Conservation (phyloP, 2,113 vertebrate genomes). For the Ciconia maguari region DNA sequence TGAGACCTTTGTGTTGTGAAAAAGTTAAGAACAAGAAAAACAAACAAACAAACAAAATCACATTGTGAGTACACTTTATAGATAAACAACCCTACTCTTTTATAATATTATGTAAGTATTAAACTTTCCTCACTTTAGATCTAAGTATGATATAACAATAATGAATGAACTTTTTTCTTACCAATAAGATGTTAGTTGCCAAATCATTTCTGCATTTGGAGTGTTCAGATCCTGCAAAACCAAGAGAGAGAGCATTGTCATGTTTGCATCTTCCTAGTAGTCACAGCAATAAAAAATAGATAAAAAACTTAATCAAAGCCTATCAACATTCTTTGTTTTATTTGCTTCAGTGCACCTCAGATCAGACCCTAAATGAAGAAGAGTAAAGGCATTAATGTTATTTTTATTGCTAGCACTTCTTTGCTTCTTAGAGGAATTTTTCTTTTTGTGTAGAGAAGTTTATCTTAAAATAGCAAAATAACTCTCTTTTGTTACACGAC, state of each 20-base stretch:
- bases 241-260: not conserved
- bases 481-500: not conserved
- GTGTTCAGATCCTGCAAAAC: not conserved
- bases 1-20: not conserved
- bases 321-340: not conserved
- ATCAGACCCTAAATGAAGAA: not conserved
- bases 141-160: not conserved
- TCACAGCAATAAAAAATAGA: not conserved
- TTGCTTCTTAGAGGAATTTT: not conserved
- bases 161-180: not conserved
- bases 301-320: not conserved
- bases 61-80: not conserved
- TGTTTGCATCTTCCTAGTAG: not conserved
- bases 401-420: not conserved
- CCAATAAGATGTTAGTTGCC: not conserved
- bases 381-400: not conserved
- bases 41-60: not conserved
- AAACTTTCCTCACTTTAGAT: not conserved
- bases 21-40: not conserved
- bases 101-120: not conserved
- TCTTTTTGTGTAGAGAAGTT: not conserved
- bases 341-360: not conserved
- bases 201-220: not conserved
- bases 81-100: not conserved
- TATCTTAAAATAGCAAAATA: not conserved